Base-by-base conservation (phyloP, 2,888 invertebrate genomes). In the Hemaris fuciformis region DNA sequence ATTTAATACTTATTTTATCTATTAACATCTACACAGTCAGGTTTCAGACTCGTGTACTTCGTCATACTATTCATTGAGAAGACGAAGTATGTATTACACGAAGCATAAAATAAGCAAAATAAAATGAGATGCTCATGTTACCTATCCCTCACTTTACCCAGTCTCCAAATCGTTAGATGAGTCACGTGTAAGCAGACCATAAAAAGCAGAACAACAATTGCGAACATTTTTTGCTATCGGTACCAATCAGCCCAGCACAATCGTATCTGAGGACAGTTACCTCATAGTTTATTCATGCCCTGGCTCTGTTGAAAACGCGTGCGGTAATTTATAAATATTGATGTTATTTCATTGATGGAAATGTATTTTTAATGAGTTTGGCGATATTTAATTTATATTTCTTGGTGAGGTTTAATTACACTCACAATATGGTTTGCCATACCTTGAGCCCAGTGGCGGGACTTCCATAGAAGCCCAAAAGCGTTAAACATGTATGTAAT, bases 251-350 rank as follows among this genome's bases (percentile, higher is more conserved):
- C 48, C 15, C 7, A 15, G 15, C 27, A 48, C 48, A 48, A 48
- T 27, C 3, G 7, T 7, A 25, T 25, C 43, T 53, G 15, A 10
- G 53, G 31, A 53, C 53, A 31, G 53, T 53, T 53, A 53, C 7
- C 27, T 53, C 53, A 53, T 53, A 53, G 18, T 27, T 53, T 53
- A 53, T 53, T 53, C 53, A 53, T 22, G 38, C 38, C 10, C 8
- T 31, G 4, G 18, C 27, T 53, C 18, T 46, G 23, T 46, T 25
- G 27, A 31, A 38, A 38, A 38, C 38, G 27, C 31, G 8, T n/a
- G 53, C 27, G 53, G 53, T 53, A 53, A 31, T 18, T 53, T 53
- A 53, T 53, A 53, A 53, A 53, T 53, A 53, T 31, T 53, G 53
- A 53, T 53, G 53, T 53, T 10, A 18, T 53, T 18, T 53, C 53